Evolutionary conservation across 2,888 invertebrate genomes (phyloP).

Genomic region (Cistogaster globosa): DNA sequence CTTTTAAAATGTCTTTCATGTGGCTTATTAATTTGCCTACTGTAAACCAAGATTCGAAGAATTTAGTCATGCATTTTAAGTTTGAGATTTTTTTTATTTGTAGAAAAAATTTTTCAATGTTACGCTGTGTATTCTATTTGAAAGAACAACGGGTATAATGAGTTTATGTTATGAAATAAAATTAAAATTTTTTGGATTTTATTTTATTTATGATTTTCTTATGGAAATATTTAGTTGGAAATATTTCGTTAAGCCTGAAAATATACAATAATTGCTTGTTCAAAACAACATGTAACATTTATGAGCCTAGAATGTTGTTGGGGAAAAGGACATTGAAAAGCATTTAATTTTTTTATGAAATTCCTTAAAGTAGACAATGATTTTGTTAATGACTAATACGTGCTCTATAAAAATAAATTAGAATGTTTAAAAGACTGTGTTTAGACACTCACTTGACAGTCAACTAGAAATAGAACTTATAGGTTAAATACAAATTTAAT

Average conservation of each 20-base stretch:
- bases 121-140: slow-evolving; percentile 15
- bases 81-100: slow-evolving; percentile 13
- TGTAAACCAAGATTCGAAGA: neutral
- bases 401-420: slow-evolving; percentile 45
- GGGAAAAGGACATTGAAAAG: slow-evolving; percentile 20
- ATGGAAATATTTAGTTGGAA: slow-evolving; percentile 5
- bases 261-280: slow-evolving; percentile 24
- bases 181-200: neutral
- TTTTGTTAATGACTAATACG: slow-evolving; percentile 53
- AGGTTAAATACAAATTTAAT: slow-evolving; percentile 15
- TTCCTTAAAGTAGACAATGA: slow-evolving; percentile 49
- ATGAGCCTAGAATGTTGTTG: neutral
- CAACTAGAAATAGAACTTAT: slow-evolving; percentile 4
- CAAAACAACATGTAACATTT: slow-evolving; percentile 10
- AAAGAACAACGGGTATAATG: slow-evolving; percentile 49
- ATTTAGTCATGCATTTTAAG: slow-evolving; percentile 46
- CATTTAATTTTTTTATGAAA: neutral
- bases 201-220: neutral
- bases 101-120: slow-evolving; percentile 26
- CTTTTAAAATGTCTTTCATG: no score
- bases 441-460: slow-evolving; percentile 4
- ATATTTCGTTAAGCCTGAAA: slow-evolving; percentile 34
- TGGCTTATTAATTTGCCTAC: no score
- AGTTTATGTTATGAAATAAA: slow-evolving; percentile 33
- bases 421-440: slow-evolving; percentile 18